Conservation (phyloP, 1,140 invertebrate genomes). For the Aphaenogaster floridana region DNA sequence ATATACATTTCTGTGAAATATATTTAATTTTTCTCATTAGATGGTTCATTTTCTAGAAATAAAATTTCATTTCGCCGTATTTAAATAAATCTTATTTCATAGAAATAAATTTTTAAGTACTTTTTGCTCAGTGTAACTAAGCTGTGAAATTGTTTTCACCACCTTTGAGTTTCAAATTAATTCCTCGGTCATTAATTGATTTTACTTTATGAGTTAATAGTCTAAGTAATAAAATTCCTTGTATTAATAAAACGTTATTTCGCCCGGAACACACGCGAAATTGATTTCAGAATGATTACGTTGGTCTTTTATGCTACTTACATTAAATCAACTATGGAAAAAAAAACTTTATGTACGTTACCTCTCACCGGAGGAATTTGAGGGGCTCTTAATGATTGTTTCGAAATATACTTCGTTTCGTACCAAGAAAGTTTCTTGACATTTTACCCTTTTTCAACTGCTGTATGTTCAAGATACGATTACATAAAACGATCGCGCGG, state of each 20-base stretch:
- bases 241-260: constrained; percentile 9
- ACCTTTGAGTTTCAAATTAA: constrained; percentile 18
- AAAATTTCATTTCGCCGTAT: no score
- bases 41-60: no score
- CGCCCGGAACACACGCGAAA: not conserved
- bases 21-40: no score
- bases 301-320: constrained; percentile 4
- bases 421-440: constrained; percentile 34
- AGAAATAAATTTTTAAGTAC: no score
- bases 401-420: constrained; percentile 32
- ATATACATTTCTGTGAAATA: no score
- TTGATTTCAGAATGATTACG: not conserved
- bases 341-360: not conserved
- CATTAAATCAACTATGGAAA: constrained; percentile 17
- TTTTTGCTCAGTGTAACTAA: no score
- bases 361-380: constrained; percentile 36
- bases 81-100: no score
- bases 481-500: constrained; percentile 24
- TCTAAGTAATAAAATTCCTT: not conserved
- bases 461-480: not conserved
- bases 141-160: not conserved
- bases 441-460: constrained; percentile 41
- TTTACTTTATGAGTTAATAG: not conserved
- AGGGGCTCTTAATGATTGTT: constrained; percentile 42
- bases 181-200: not conserved